phyloP scores from a whole-genome alignment of 2,888 invertebrate species.

The Yponomeuta cagnagella region DNA sequence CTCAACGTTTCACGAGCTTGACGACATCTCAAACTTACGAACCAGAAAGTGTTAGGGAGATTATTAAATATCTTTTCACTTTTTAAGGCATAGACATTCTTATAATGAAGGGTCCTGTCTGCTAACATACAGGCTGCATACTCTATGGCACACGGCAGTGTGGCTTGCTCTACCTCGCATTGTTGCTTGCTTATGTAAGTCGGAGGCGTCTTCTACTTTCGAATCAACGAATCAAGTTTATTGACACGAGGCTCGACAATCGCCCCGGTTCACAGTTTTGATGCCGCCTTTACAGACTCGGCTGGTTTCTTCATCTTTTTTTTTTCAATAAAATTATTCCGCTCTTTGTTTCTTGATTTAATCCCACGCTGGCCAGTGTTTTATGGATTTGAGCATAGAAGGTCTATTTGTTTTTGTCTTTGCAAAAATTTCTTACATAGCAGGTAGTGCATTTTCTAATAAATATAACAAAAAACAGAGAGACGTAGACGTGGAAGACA shows the following conservation, averaged over 20 bases:
- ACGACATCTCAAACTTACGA: too few relatives aligned
- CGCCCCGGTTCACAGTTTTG: slow-evolving; percentile 65
- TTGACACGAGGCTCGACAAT: slow-evolving; percentile 73
- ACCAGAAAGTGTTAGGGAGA: too few relatives aligned
- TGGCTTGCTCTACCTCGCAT: slow-evolving; percentile 43
- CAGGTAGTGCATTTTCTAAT: neutral
- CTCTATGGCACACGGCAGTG: slow-evolving; percentile 13
- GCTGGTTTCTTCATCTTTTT: neutral
- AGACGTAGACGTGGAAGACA: too few relatives aligned
- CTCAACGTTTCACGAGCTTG: too few relatives aligned
- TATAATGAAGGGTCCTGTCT: neutral
- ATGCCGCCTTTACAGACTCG: neutral
- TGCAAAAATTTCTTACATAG: neutral
- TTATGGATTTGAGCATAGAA: neutral
- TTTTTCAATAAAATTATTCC: neutral
- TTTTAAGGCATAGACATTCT: neutral
- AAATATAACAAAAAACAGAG: too few relatives aligned
- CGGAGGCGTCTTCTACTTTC: slow-evolving; percentile 73
- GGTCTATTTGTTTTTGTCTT: neutral
- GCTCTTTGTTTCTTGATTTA: neutral
- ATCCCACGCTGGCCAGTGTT: neutral
- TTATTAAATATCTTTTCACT: too few relatives aligned
- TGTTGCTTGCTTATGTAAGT: slow-evolving; percentile 73
- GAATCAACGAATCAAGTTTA: slow-evolving; percentile 64
- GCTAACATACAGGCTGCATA: neutral